These are phyloP conservation scores for Habrosyne pyritoides DNA, from an alignment of 2,888 invertebrate species.

Conservation along the genomic window DNA sequence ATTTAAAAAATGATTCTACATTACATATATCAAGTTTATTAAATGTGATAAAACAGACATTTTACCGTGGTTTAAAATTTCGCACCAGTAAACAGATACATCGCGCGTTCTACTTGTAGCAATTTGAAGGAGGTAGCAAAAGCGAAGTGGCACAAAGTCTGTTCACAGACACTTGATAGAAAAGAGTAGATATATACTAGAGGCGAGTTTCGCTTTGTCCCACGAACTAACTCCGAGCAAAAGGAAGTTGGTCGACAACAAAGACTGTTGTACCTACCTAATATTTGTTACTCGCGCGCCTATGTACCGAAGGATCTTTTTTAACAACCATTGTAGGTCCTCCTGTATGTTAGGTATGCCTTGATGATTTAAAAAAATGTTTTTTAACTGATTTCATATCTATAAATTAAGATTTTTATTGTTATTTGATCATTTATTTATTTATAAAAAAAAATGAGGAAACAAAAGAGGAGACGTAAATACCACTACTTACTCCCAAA, in stretches of 20 bases:
- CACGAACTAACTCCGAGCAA: slow-evolving; percentile 34
- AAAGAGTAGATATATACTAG: slow-evolving; percentile 30
- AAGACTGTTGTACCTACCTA: slow-evolving; percentile 7
- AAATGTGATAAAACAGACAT: too few species aligned
- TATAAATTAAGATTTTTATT: too few species aligned
- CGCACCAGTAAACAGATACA: not conserved
- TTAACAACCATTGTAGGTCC: too few species aligned
- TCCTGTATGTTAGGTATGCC: too few species aligned
- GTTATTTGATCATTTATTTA: too few species aligned
- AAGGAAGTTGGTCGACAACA: slow-evolving; percentile 33
- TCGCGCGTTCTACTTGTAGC: not conserved
- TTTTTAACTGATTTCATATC: too few species aligned
- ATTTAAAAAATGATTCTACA: not conserved
- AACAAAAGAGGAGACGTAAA: too few species aligned
- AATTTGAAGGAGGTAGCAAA: slow-evolving; percentile 6
- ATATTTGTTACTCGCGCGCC: not conserved
- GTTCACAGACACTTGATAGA: slow-evolving; percentile 40
- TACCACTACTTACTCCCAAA: too few species aligned
- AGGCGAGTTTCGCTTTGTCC: slow-evolving; percentile 36
- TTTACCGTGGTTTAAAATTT: not conserved
- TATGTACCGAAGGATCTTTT: not conserved
- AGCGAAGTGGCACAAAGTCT: slow-evolving; percentile 33
- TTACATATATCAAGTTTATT: too few species aligned
- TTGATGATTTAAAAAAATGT: too few species aligned
- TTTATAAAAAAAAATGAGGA: too few species aligned